These are phyloP conservation scores for Caranx ignobilis DNA, from an alignment of 2,113 vertebrate species.

Conservation along the genomic window DNA sequence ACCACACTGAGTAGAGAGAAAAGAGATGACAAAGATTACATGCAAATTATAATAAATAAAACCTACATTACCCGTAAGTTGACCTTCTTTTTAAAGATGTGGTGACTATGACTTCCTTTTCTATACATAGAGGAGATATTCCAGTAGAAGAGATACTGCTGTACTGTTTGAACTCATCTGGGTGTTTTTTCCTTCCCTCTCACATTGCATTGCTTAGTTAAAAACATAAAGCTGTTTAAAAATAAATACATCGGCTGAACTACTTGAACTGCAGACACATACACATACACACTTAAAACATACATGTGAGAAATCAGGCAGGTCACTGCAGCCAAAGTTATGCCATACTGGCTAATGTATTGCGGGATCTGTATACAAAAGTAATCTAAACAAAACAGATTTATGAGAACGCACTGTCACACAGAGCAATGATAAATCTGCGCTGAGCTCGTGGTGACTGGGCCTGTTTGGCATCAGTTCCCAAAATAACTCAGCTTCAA, in stretches of 20 bases:
- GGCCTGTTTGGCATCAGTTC: constrained; percentile 71
- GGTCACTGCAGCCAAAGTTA: constrained; percentile 51
- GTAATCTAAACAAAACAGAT: constrained; percentile 78
- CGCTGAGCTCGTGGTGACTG: constrained; percentile 24
- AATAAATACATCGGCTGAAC: neutral
- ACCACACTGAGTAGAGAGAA: neutral
- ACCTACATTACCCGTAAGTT: neutral
- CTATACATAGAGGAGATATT: neutral
- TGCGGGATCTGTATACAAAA: constrained; percentile 66
- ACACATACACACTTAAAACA: constrained; percentile 13
- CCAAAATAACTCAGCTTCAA: constrained; percentile 46
- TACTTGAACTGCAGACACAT: constrained; percentile 11
- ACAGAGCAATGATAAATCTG: constrained; percentile 63
- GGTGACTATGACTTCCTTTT: neutral
- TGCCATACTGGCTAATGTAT: constrained; percentile 59
- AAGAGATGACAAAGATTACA: neutral
- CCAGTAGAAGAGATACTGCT: neutral
- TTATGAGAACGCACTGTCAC: constrained; percentile 72
- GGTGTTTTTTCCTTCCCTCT: neutral
- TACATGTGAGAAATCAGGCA: constrained; percentile 22
- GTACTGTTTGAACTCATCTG: neutral
- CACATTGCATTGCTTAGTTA: neutral
- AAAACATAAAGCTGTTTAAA: neutral
- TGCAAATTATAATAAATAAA: neutral
- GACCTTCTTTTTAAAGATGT: neutral